Evolutionary conservation across 1,140 invertebrate species (phyloP).

Genomic region (Drosophila grimshawi): DNA sequence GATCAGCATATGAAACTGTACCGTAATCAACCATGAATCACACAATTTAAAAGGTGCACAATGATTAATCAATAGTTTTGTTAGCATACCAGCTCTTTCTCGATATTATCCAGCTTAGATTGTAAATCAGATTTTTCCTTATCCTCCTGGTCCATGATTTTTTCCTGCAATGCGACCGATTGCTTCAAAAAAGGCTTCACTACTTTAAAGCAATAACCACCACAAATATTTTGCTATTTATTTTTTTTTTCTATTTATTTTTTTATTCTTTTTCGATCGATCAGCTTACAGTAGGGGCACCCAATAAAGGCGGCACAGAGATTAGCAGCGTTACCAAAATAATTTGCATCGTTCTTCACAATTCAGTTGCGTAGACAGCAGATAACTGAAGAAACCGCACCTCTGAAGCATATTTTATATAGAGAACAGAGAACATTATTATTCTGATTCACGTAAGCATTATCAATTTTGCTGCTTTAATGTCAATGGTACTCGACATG

Average conservation of each 20-base stretch:
- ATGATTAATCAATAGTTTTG: no score
- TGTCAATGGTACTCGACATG: no score
- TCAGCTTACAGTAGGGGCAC: neutral
- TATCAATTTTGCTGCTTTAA: no score
- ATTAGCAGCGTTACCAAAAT: neutral
- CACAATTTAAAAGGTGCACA: no score
- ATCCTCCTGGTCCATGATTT: neutral
- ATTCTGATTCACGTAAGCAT: no score
- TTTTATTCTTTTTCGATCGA: no score
- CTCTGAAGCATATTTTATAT: no score
- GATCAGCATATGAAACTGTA: no score
- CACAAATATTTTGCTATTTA: neutral
- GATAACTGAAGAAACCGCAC: neutral
- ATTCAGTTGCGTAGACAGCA: neutral
- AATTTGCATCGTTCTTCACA: neutral
- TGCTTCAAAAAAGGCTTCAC: conserved; percentile 1
- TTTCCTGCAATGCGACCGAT: neutral
- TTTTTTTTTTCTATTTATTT: no score
- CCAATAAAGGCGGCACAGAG: no score
- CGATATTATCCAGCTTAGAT: neutral
- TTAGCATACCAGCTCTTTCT: neutral
- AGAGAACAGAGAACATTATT: no score
- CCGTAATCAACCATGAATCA: no score
- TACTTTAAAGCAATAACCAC: neutral
- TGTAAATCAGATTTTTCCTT: neutral